Evolutionary conservation across 37 sponge, comb jelly and placozoan species (phyloP), one percentile per base, ranked within the genome.

Genomic region (Eunapius fragilis): DNA sequence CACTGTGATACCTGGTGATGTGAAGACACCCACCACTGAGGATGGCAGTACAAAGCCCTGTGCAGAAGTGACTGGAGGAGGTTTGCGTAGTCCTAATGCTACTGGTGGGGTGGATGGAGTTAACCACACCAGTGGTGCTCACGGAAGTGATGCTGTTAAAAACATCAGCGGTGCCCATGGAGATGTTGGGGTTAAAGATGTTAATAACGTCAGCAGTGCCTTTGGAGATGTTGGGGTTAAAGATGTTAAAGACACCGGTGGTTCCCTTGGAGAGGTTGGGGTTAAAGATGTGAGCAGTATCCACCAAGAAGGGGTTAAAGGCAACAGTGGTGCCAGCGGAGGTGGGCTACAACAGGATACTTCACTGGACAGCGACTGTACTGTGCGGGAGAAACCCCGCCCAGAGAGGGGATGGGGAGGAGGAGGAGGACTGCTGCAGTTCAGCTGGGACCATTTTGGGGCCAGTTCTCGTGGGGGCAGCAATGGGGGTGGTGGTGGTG

Each of bases 401-500:
- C 25, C 17, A 31, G 31, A 26, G 9, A 23, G 10, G n/a, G n/a
- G n/a, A n/a, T n/a, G n/a, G n/a, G n/a, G n/a, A n/a, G n/a, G n/a
- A n/a, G n/a, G n/a, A 79, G 80, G 19, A 2, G 23, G 22, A 58
- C 14, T 17, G 22, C 76, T 91, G 25, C 79, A 91, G 28, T 86
- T 91, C 34, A 27, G 67, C 2, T 91, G 91, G 91, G 48, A 45
- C 31, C 87, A 91, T 33, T 91, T 86, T 82, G 87, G 87, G 9
- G 26, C 45, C 22, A 11, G 37, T 27, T 11, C 45, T 7, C 14
- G 31, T 24, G 67, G 7, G 0, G 58, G 19, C 58, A 58, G 58
- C 17, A 58, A 12, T 2, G 58, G 19, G 58, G 14, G 47, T 11
- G 9, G 47, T 4, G 22, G 22, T 11, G 19, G 17, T 12, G 58